phyloP scores from a whole-genome alignment of 2,797 vertebrate species.

The Fistularia commersonii region DNA sequence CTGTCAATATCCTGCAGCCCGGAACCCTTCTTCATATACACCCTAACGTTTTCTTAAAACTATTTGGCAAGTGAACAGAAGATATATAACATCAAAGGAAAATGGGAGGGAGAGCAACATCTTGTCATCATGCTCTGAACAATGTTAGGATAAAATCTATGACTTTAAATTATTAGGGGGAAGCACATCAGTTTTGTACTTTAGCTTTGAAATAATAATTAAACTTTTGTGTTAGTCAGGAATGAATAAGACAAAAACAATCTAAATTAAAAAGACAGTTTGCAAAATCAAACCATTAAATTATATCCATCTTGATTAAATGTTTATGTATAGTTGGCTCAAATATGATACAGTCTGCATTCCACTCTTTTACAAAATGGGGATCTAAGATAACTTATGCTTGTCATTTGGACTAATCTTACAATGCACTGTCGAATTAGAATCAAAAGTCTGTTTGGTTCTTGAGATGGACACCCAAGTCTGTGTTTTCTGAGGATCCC shows the following conservation, averaged over 20 bases:
- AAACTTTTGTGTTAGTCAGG: slow-evolving; percentile 12
- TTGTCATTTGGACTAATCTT: slow-evolving; percentile 39
- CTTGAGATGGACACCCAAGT: slow-evolving; percentile 35
- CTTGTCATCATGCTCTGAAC: slow-evolving; percentile 31
- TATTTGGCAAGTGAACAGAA: slow-evolving; percentile 63
- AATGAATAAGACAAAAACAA: slow-evolving; percentile 21
- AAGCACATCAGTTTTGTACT: slow-evolving; percentile 35
- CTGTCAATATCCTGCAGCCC: slow-evolving; percentile 2
- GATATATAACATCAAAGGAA: slow-evolving; percentile 18
- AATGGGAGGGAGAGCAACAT: slow-evolving; percentile 5
- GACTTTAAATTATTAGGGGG: slow-evolving; percentile 19
- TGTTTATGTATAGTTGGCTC: slow-evolving; percentile 61
- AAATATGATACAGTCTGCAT: slow-evolving; percentile 42
- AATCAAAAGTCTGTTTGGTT: slow-evolving; percentile 28
- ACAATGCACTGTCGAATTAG: slow-evolving; percentile 29
- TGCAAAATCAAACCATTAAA: slow-evolving; percentile 83
- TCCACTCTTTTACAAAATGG: slow-evolving; percentile 43
- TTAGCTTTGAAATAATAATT: slow-evolving; percentile 50
- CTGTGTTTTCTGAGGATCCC: slow-evolving; percentile 26
- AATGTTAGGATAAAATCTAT: slow-evolving; percentile 23
- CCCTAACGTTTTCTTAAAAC: slow-evolving; percentile 40
- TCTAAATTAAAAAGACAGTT: slow-evolving; percentile 69
- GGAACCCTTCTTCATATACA: slow-evolving; percentile 19
- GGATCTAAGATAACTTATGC: slow-evolving; percentile 45
- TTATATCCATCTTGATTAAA: slow-evolving; percentile 67